Base-by-base conservation (phyloP, 2,797 vertebrate genomes). In the Malurus leucopterus region DNA sequence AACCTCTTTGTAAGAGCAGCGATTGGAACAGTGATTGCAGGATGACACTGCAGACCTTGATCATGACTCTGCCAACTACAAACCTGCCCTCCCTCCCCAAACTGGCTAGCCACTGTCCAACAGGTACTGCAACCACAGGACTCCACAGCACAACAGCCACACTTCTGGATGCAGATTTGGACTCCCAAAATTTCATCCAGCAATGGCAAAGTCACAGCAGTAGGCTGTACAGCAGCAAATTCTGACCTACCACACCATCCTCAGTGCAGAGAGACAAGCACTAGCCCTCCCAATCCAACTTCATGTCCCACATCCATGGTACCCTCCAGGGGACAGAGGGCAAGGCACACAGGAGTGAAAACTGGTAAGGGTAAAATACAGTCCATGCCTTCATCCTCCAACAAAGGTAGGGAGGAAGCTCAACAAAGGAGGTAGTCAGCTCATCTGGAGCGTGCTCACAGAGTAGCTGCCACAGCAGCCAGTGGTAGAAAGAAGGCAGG, bases 61-160 rank as follows among this genome's bases (percentile, higher is more conserved):
- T 32, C n/a, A 2, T 16, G 38, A 75, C 43, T 75, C 46, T 61
- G 10, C 8, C 12, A 27, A 34, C 29, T 36, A 27, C 22, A 71
- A 58, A 84, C 22, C 22, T 61, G 27, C 16, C 4, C 46, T 46
- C 15, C 13, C 46, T 69, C 15, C 18, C 34, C 34, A 63, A 50
- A 79, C 21, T 17, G 6, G 8, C 44, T 51, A 74, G 40, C 27
- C 36, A 62, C 46, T 64, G 40, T 71, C 26, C 55, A 86, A 19
- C 0, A 70, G 16, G 19, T 62, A 54, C 14, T 19, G 24, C 46
- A 73, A 15, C 24, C 63, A 53, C 3, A 29, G 38, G n/a, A 84
- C 34, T 63, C 43, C 30, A 43, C 0, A 58, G 11, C 9, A 16
- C 1, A 1, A 55, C 8, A 63, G 26, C 5, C 38, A 46, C 22